These are phyloP conservation scores for Hypselothyrea guttata DNA, from an alignment of 2,888 invertebrate species.

Conservation along the genomic window DNA sequence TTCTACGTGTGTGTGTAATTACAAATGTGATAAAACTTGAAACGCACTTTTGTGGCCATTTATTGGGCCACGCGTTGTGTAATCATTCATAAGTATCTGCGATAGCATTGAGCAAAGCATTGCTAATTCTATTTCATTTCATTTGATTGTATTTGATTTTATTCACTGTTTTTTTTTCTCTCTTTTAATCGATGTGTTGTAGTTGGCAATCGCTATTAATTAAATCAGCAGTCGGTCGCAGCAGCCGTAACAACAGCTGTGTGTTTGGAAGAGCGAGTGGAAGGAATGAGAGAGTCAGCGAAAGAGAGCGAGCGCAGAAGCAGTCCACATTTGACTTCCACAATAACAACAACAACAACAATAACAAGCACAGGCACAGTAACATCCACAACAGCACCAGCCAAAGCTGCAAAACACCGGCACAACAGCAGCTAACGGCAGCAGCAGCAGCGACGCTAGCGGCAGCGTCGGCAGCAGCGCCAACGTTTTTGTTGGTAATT, in stretches of 20 bases:
- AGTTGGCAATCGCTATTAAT: conserved; percentile 75
- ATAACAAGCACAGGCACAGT: conserved; percentile 17
- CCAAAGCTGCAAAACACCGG: conserved; percentile 58
- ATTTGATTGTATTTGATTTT: conserved; percentile 48
- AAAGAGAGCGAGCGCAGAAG: conserved; percentile 31
- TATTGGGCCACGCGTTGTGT: conserved; percentile 70
- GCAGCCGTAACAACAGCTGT: conserved; percentile 50
- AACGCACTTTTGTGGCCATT: conserved; percentile 32
- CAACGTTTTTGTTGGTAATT: conserved; percentile 63
- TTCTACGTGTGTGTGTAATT: conserved; percentile 28
- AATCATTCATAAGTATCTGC: conserved; percentile 65
- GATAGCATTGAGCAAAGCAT: conserved; percentile 7
- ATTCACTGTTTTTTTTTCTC: conserved; percentile 39
- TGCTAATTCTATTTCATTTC: conserved; percentile 60
- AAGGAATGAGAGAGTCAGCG: conserved; percentile 20
- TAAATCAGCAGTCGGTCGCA: conserved; percentile 60
- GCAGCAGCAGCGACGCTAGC: conserved; percentile 8
- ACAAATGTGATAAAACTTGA: conserved; percentile 33
- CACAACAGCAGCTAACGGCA: conserved; percentile 40
- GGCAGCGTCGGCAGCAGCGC: conserved; percentile 17
- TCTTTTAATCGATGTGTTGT: conserved; percentile 71
- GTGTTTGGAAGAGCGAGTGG: conserved; percentile 24
- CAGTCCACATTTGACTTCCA: conserved; percentile 40
- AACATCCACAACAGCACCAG: conserved; percentile 31
- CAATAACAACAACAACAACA: conserved; percentile 31